Conservation (phyloP, 2,888 invertebrate species). For the Autographa pulchrina region DNA sequence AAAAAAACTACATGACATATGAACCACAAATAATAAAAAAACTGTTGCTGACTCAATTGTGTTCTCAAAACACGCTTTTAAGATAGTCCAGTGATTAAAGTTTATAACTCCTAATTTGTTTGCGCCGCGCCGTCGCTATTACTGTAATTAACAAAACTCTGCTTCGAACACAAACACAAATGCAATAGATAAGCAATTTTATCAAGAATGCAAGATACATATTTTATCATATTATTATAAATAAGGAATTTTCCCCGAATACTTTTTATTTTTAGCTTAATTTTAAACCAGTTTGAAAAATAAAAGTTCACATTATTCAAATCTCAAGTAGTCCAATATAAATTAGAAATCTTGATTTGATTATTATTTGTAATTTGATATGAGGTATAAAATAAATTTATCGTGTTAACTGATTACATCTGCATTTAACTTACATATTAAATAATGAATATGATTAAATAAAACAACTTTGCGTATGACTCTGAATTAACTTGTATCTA, state of each 20-base stretch:
- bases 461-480: not conserved
- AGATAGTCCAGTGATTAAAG: slow-evolving; percentile 60
- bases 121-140: slow-evolving; percentile 61
- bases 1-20: slow-evolving; percentile 7
- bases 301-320: slow-evolving; percentile 9
- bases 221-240: slow-evolving; percentile 30
- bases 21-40: slow-evolving; percentile 34
- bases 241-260: slow-evolving; percentile 27
- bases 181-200: slow-evolving; percentile 36
- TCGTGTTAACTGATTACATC: slow-evolving; percentile 1
- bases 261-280: slow-evolving; percentile 27
- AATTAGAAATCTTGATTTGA: slow-evolving; percentile 15
- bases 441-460: not conserved
- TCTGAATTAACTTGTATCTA: not conserved
- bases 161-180: slow-evolving; percentile 49
- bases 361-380: not conserved
- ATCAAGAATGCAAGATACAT: slow-evolving; percentile 43
- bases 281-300: slow-evolving; percentile 40
- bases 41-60: slow-evolving; percentile 49
- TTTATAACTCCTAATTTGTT: slow-evolving; percentile 66
- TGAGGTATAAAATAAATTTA: not conserved
- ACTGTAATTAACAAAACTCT: slow-evolving; percentile 58
- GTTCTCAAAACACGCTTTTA: slow-evolving; percentile 48
- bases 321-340: not conserved
- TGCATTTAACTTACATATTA: not conserved